These are phyloP conservation scores for Globicephala melas DNA, from an alignment of 2,113 vertebrate genomes.

Conservation along the genomic window DNA sequence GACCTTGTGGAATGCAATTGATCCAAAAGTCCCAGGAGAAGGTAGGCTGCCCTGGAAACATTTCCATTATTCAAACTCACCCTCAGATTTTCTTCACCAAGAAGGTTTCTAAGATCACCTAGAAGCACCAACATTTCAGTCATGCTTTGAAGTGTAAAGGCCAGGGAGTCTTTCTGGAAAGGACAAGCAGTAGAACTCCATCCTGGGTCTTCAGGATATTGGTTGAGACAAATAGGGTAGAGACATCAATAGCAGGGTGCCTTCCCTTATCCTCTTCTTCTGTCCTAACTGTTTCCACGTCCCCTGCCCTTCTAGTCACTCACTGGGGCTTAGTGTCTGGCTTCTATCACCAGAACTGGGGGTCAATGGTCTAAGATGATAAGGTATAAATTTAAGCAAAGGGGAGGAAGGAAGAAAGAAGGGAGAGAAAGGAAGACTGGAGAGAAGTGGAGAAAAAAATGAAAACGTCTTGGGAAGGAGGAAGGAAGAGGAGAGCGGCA, in stretches of 20 bases:
- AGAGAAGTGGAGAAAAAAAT: conserved; percentile 18
- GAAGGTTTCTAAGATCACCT: neutral
- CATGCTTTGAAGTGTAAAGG: neutral
- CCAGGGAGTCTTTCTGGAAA: neutral
- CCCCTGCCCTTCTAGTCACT: neutral
- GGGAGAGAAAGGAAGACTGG: neutral
- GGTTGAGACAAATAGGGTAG: neutral
- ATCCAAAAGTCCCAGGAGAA: neutral
- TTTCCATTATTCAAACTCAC: neutral
- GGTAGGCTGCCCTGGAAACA: neutral
- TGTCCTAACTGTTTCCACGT: neutral
- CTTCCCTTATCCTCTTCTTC: neutral
- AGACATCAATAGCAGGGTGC: neutral
- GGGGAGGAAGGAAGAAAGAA: conserved; percentile 48
- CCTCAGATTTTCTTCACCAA: neutral
- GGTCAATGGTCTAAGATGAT: neutral
- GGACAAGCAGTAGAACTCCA: neutral
- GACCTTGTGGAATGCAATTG: neutral
- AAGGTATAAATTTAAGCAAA: conserved; percentile 14
- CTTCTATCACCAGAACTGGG: neutral
- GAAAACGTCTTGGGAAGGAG: conserved; percentile 39
- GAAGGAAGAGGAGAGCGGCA: conserved; percentile 62
- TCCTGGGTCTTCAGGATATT: neutral
- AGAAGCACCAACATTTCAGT: neutral
- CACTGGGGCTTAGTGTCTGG: neutral